phyloP scores from a whole-genome alignment of 2,113 vertebrate genomes.

The Heptranchias perlo region DNA sequence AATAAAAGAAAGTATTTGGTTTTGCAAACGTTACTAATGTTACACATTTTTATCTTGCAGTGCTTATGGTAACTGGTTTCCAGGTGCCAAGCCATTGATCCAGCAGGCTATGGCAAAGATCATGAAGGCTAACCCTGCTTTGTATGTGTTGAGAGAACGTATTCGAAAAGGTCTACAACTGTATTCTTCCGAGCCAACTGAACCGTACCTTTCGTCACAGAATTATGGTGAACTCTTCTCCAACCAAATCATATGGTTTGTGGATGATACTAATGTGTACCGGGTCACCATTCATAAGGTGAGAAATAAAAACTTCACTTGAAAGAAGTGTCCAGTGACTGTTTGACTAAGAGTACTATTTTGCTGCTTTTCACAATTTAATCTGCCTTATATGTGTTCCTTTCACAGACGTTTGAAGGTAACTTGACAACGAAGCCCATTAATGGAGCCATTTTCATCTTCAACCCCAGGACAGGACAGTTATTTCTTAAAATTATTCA shows the following conservation, averaged over 20 bases:
- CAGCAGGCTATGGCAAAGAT: conserved; percentile 99
- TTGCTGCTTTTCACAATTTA: no score
- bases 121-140: conserved; percentile 96
- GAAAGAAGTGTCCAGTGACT: background rate
- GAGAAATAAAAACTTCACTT: conserved; percentile 39
- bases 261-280: conserved; percentile 98
- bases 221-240: conserved; percentile 99
- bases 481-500: conserved; percentile 99
- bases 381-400: background rate
- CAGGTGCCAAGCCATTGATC: conserved; percentile 93
- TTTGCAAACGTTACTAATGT: no score
- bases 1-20: no score
- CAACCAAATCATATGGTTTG: conserved; percentile 99
- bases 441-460: conserved; percentile 99
- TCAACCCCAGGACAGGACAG: conserved; percentile 97
- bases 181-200: conserved; percentile 96
- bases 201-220: conserved; percentile 96
- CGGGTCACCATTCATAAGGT: conserved; percentile 98
- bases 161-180: conserved; percentile 96
- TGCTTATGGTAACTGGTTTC: conserved; percentile 98
- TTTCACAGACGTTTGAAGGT: conserved; percentile 89
- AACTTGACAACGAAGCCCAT: conserved; percentile 98
- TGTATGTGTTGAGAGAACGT: conserved; percentile 92
- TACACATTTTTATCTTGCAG: conserved; percentile 52
- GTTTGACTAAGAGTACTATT: background rate